Evolutionary conservation across 2,888 invertebrate species (phyloP).

Genomic region (Drosophila ezoana): DNA sequence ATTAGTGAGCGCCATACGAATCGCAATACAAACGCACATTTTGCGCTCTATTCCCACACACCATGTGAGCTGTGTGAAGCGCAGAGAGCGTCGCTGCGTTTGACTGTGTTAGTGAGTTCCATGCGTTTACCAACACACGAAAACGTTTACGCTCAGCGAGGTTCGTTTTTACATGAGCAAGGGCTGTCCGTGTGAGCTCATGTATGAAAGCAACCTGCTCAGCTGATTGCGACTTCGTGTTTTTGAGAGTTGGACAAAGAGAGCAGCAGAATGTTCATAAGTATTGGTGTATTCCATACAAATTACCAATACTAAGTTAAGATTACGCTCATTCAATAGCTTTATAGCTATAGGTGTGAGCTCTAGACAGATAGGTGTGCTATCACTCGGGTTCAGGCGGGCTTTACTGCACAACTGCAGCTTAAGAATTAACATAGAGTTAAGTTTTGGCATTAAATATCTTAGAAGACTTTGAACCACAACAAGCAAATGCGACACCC

Average conservation of each 20-base stretch:
- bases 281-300: slow-evolving; percentile 39
- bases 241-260: slow-evolving; percentile 27
- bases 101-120: slow-evolving; percentile 40
- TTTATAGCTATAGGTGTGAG: background rate
- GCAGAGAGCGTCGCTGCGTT: slow-evolving; percentile 44
- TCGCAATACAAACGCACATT: slow-evolving; percentile 20
- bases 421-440: background rate
- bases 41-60: background rate
- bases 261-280: slow-evolving; percentile 1
- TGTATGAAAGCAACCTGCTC: background rate
- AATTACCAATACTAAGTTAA: slow-evolving; percentile 32
- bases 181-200: slow-evolving; percentile 11
- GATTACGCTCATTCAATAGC: slow-evolving; percentile 1
- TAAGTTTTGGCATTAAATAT: background rate
- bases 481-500: background rate
- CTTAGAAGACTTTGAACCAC: background rate
- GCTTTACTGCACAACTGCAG: background rate
- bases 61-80: background rate
- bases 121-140: slow-evolving; percentile 22
- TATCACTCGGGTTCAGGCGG: background rate
- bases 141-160: background rate
- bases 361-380: background rate
- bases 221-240: slow-evolving; percentile 5
- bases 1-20: slow-evolving; percentile 20
- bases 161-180: no score